Conservation (phyloP, 2,888 invertebrate genomes). For the Drosophila ezoana region DNA sequence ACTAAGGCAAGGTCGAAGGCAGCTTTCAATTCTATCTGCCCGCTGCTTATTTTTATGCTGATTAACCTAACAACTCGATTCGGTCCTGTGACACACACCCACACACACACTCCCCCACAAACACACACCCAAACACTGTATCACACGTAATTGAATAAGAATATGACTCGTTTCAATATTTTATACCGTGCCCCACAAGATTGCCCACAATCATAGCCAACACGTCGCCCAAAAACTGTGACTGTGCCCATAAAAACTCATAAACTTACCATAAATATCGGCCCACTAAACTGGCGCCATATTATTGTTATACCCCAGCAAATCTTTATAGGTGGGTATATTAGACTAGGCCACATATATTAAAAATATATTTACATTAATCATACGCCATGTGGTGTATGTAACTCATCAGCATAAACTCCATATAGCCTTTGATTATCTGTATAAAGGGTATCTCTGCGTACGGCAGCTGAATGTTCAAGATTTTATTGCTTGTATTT, state of each 20-base stretch:
- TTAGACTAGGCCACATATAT: slow-evolving; percentile 5
- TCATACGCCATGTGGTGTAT: neutral
- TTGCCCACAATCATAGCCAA: slow-evolving; percentile 57
- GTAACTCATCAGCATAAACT: slow-evolving; percentile 4
- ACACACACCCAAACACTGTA: neutral
- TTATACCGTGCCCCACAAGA: slow-evolving; percentile 32
- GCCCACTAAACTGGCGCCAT: slow-evolving; percentile 48
- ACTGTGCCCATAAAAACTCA: slow-evolving; percentile 62
- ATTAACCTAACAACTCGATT: slow-evolving; percentile 63
- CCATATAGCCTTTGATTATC: neutral
- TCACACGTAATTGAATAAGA: slow-evolving; percentile 62
- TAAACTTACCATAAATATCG: slow-evolving; percentile 70
- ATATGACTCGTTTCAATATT: slow-evolving; percentile 60
- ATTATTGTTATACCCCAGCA: slow-evolving; percentile 40
- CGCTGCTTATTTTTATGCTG: slow-evolving; percentile 70
- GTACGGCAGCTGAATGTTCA: neutral
- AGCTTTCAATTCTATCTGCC: slow-evolving; percentile 47
- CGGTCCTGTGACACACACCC: slow-evolving; percentile 15
- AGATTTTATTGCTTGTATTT: slow-evolving; percentile 26
- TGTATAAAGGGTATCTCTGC: slow-evolving; percentile 4
- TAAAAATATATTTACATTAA: neutral
- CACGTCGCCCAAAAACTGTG: slow-evolving; percentile 42
- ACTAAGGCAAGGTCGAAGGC: slow-evolving; percentile 7
- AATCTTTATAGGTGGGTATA: slow-evolving; percentile 18
- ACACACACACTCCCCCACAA: neutral